These are phyloP conservation scores for Euproctis similis DNA, from an alignment of 2,888 invertebrate species.

Conservation along the genomic window DNA sequence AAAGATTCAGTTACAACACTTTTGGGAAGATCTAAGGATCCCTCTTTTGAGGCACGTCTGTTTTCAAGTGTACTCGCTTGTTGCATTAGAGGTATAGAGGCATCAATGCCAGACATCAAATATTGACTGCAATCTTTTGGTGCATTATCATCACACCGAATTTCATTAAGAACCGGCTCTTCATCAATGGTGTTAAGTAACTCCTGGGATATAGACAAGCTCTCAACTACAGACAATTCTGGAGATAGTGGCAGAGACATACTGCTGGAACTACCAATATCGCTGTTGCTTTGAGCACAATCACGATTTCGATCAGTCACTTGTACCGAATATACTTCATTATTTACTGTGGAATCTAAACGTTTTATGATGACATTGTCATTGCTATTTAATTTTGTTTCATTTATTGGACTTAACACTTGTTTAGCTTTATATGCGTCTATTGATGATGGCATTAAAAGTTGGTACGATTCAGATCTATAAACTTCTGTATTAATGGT, in stretches of 20 bases:
- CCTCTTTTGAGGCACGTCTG: conserved; percentile 12
- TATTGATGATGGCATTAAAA: conserved; percentile 35
- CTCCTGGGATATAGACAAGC: conserved; percentile 47
- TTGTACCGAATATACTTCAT: conserved; percentile 9
- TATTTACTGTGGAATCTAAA: conserved; percentile 14
- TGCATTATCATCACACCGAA: conserved; percentile 19
- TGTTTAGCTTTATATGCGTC: conserved; percentile 5
- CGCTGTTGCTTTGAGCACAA: conserved; percentile 10
- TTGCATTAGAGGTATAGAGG: conserved; percentile 51
- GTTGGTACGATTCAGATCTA: conserved; percentile 53
- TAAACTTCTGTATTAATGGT: conserved; percentile 33
- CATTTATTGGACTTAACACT: conserved; percentile 40
- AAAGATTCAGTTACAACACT: conserved; percentile 34
- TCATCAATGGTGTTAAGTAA: conserved; percentile 23
- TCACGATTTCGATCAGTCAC: conserved; percentile 3
- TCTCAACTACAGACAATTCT: conserved; percentile 61
- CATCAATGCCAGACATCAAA: conserved; percentile 38
- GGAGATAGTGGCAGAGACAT: conserved; percentile 55
- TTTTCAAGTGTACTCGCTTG: conserved; percentile 39
- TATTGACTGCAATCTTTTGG: conserved; percentile 28
- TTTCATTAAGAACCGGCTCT: conserved; percentile 36
- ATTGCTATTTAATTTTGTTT: conserved; percentile 22
- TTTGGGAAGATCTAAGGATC: conserved; percentile 13
- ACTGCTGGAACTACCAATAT: conserved; percentile 43
- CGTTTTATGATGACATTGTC: conserved; percentile 8